Percentiles rank a stretch among this genome's conserved stretches.
These are phyloP conservation scores for Arnoldichthys spilopterus DNA, from an alignment of 2,797 vertebrate species.

Conservation along the genomic window DNA sequence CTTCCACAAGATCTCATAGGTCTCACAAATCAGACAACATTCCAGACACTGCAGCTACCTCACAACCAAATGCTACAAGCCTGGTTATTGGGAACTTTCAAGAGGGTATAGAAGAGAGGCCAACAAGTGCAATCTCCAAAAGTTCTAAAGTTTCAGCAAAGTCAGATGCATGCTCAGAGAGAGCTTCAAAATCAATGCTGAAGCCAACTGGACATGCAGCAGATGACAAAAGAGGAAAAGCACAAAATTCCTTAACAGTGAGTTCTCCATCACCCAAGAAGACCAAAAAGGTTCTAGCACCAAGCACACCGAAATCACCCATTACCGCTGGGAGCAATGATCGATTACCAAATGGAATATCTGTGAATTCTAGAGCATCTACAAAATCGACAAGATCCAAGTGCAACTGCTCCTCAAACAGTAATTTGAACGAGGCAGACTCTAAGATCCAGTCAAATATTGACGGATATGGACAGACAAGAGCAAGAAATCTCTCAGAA, in stretches of 20 bases:
- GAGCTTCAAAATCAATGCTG: background rate
- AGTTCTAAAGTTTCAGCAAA: constrained; percentile 39
- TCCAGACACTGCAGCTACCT: constrained; percentile 52
- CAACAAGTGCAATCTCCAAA: constrained; percentile 35
- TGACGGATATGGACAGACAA: constrained; percentile 19
- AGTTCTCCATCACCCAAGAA: constrained; percentile 28
- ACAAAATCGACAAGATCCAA: constrained; percentile 44
- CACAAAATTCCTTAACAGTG: constrained; percentile 34
- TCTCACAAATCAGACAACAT: constrained; percentile 59
- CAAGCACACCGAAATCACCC: constrained; percentile 36
- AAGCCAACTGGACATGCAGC: constrained; percentile 28
- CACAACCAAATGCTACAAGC: constrained; percentile 21
- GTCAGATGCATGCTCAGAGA: constrained; percentile 41
- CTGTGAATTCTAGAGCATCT: constrained; percentile 46
- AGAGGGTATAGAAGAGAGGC: constrained; percentile 18
- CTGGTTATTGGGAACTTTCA: background rate
- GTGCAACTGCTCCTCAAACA: constrained; percentile 34
- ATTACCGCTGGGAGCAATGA: constrained; percentile 8
- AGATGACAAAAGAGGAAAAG: constrained; percentile 19
- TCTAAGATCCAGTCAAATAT: background rate
- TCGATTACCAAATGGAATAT: constrained; percentile 40
- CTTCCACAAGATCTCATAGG: constrained; percentile 37
- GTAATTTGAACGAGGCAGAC: constrained; percentile 19
- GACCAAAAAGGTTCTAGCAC: constrained; percentile 25
- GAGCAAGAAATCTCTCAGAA: constrained; percentile 40